These are phyloP conservation scores for Dromiciops gliroides DNA, from an alignment of 2,113 vertebrate species.

Conservation along the genomic window DNA sequence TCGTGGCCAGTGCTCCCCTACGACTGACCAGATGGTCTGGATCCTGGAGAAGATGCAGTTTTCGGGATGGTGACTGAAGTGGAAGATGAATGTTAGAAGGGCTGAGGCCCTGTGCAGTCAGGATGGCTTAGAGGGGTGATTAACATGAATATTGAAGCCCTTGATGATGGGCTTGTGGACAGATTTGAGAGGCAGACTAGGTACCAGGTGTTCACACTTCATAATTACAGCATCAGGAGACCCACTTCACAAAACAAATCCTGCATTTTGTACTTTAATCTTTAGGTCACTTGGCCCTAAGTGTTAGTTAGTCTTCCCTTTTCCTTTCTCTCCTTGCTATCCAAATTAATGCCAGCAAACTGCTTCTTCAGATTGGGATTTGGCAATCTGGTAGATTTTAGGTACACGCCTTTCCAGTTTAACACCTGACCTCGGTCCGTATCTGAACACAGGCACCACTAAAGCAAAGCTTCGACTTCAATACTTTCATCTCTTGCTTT, in stretches of 20 bases:
- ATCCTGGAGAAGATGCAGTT: not conserved
- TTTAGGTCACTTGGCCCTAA: not conserved
- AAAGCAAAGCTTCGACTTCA: not conserved
- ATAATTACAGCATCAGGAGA: not conserved
- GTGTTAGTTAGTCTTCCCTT: slow-evolving; percentile 3
- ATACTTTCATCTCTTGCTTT: not conserved
- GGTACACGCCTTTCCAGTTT: not conserved
- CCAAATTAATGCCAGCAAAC: not conserved
- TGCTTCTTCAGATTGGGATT: not conserved
- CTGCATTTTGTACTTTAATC: not conserved
- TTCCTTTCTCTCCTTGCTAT: not conserved
- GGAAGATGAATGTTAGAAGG: not conserved
- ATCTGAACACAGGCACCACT: not conserved
- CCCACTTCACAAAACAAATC: not conserved
- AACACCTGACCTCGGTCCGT: not conserved
- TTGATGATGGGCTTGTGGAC: not conserved
- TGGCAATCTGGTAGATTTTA: not conserved
- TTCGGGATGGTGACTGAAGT: not conserved
- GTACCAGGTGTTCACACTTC: not conserved
- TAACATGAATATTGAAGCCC: not conserved
- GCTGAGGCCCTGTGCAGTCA: not conserved
- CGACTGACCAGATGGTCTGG: not conserved
- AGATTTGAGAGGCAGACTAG: not conserved
- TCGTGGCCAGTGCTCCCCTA: not conserved
- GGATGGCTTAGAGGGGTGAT: not conserved